Base-by-base conservation (phyloP, 2,888 invertebrate genomes). In the Acleris laterana region DNA sequence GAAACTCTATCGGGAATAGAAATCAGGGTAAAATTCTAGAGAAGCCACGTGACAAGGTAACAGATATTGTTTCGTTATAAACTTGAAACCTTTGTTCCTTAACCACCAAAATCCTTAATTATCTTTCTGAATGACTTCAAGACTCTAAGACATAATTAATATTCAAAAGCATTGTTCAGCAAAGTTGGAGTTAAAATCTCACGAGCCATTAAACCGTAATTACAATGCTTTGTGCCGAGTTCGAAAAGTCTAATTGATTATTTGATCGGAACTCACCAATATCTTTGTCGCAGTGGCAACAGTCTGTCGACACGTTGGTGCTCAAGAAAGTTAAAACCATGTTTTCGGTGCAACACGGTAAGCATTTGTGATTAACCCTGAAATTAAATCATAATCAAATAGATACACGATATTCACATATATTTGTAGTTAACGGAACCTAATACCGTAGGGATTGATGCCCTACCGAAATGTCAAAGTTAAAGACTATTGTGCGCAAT, bases 311-410 rank as follows among this genome's bases (percentile, higher is more conserved):
- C 72, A 86, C 82, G 70, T 89, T 91, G 59, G 74, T 79, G 69
- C 75, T 85, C 69, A 82, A 70, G 70, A 82, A 85, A 68, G 85
- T 82, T 19, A 85, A 82, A 9, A 80, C 83, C 80, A 85, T 84
- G 68, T 93, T 94, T 62, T 94, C 94, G 17, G 94, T 93, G 81
- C 96, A 96, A 77, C 96, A 96, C 44, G 96, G 95, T 77, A 96
- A 94, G 80, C 96, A 96, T 86, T 96, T 96, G 80, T 95, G 95
- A 85, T 95, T 96, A 74, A 95, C 93, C 79, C 95, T 93, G 85
- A 66, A 81, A 83, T 20, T 46, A 70, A 62, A 50, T 20, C n/a
- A 3, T 19, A 5, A 57, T 51, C 19, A 16, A 25, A 7, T 3
- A 7, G 25, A 25, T 25, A 25, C 25, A 25, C 6, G 6, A 25